phyloP scores from a whole-genome alignment of 2,113 vertebrate species.

The Edolisoma coerulescens region DNA sequence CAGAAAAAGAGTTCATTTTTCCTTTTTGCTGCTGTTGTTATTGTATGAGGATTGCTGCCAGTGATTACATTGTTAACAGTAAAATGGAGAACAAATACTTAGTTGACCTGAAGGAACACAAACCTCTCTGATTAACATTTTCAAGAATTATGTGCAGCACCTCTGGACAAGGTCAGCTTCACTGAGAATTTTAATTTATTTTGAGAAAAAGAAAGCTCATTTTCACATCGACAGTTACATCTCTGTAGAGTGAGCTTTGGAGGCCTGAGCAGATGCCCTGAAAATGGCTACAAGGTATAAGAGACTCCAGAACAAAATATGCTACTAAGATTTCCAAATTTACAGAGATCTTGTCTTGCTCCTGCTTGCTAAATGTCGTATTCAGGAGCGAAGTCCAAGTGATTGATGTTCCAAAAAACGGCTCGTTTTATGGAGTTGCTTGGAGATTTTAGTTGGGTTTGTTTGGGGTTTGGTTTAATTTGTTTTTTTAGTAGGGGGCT shows the following conservation, averaged over 20 bases:
- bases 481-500: rapidly evolving
- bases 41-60: background rate
- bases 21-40: background rate
- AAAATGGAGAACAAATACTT: background rate
- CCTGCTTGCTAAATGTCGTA: background rate
- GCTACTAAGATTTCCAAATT: background rate
- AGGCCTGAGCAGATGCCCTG: background rate
- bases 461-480: no score
- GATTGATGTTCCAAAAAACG: background rate
- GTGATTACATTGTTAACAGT: background rate
- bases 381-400: background rate
- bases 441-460: background rate
- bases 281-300: background rate
- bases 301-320: background rate
- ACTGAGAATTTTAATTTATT: background rate
- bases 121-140: background rate
- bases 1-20: background rate
- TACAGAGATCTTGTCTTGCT: background rate
- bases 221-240: background rate
- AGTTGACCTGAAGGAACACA: background rate
- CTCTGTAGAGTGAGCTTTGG: background rate
- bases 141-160: background rate
- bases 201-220: background rate
- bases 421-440: background rate
- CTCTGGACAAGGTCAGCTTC: background rate